phyloP scores from a whole-genome alignment of 2,113 vertebrate genomes.

The Hippocampus mohnikei region DNA sequence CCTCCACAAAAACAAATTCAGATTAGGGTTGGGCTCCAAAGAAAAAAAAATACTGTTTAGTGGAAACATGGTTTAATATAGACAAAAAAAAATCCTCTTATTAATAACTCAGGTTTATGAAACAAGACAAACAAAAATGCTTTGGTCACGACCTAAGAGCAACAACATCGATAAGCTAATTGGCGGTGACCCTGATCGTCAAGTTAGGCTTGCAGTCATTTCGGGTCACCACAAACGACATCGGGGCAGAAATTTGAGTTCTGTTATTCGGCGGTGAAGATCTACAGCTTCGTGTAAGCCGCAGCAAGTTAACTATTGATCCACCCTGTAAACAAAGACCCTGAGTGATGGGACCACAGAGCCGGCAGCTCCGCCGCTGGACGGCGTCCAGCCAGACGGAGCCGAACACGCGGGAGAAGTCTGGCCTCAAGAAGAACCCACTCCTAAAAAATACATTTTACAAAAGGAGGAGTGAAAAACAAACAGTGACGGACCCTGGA shows the following conservation, averaged over 20 bases:
- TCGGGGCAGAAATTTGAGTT: constrained; percentile 28
- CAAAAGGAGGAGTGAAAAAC: constrained; percentile 37
- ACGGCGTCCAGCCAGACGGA: constrained; percentile 60
- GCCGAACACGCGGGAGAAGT: constrained; percentile 42
- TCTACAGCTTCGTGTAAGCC: constrained; percentile 42
- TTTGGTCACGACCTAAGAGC: constrained; percentile 38
- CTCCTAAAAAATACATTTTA: constrained; percentile 30
- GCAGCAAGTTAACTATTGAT: constrained; percentile 62
- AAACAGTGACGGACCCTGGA: constrained; percentile 39
- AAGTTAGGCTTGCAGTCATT: constrained; percentile 31
- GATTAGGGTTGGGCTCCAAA: background rate
- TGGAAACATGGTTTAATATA: background rate
- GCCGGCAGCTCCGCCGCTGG: constrained; percentile 45
- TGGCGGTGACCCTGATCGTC: constrained; percentile 33
- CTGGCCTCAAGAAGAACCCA: constrained; percentile 35
- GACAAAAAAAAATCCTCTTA: background rate
- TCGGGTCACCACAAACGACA: constrained; percentile 31
- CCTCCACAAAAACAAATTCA: background rate
- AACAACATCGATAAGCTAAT: constrained; percentile 51
- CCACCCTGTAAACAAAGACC: constrained; percentile 49
- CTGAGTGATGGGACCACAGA: constrained; percentile 62
- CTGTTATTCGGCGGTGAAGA: constrained; percentile 37
- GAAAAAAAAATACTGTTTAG: background rate
- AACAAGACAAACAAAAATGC: background rate
- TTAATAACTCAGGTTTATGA: background rate